phyloP scores from a whole-genome alignment of 2,113 vertebrate species.

The Orycteropus afer region DNA sequence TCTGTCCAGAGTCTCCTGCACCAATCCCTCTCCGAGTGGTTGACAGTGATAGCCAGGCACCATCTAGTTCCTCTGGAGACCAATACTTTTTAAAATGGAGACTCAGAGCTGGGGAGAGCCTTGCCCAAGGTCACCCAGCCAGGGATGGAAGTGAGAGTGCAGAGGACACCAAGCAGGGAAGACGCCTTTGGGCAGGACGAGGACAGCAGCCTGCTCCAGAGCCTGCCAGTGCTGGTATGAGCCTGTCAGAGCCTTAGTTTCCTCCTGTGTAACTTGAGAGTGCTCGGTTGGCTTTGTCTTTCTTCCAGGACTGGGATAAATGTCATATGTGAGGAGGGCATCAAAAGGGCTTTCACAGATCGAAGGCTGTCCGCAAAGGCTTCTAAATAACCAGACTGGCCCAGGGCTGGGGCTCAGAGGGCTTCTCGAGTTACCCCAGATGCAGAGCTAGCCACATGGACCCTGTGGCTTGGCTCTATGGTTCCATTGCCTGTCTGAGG shows the following conservation, averaged over 20 bases:
- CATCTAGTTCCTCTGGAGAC: too few species aligned
- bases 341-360: not conserved
- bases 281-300: not conserved
- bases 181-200: not conserved
- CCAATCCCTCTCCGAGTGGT: too few species aligned
- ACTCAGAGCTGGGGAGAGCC: fast-evolving
- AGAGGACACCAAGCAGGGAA: not conserved
- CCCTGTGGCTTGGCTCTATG: not conserved
- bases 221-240: not conserved
- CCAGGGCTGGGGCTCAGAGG: not conserved
- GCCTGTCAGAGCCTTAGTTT: not conserved
- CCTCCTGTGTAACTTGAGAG: not conserved
- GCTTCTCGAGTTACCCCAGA: too few species aligned
- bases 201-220: not conserved
- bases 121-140: not conserved
- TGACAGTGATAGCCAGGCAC: too few species aligned
- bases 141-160: not conserved
- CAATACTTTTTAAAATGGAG: not conserved
- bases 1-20: too few species aligned
- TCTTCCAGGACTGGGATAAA: not conserved
- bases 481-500: not conserved
- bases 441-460: fast-evolving
- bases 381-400: not conserved
- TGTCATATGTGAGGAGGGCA: not conserved
- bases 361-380: not conserved